Evolutionary conservation across 2,113 vertebrate species (phyloP).

Genomic region (Diadophis punctatus): DNA sequence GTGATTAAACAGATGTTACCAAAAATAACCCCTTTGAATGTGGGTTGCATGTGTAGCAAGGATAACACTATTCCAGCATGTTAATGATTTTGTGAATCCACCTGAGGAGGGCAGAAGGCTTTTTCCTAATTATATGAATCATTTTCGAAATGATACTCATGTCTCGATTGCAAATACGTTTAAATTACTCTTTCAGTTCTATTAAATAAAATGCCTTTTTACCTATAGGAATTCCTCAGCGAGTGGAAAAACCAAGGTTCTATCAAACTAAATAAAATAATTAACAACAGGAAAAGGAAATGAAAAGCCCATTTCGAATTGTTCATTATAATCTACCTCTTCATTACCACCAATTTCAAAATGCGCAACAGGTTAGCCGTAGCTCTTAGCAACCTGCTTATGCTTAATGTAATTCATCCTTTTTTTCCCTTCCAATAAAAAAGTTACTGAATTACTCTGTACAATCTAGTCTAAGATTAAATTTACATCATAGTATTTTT

Average conservation of each 20-base stretch:
- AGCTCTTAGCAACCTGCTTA: neutral
- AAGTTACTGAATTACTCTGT: neutral
- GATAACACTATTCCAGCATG: neutral
- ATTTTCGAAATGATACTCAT: neutral
- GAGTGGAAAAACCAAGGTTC: neutral
- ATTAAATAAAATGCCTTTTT: neutral
- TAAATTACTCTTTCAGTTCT: neutral
- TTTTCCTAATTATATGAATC: neutral
- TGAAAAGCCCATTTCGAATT: neutral
- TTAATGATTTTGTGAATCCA: neutral
- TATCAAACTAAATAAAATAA: neutral
- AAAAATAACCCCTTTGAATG: neutral
- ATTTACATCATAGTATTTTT: neutral
- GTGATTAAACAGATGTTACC: neutral
- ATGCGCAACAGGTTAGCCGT: neutral
- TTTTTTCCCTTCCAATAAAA: neutral
- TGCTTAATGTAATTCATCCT: neutral
- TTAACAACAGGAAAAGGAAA: neutral
- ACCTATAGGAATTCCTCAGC: neutral
- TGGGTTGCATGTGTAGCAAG: neutral
- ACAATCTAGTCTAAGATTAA: neutral
- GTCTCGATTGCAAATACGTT: neutral
- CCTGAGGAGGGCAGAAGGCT: neutral
- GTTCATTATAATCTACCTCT: neutral
- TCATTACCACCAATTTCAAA: neutral